Evolutionary conservation across 2,888 invertebrate species (phyloP), one percentile per base, ranked within the genome.

Genomic region (Cephus nigrinus): DNA sequence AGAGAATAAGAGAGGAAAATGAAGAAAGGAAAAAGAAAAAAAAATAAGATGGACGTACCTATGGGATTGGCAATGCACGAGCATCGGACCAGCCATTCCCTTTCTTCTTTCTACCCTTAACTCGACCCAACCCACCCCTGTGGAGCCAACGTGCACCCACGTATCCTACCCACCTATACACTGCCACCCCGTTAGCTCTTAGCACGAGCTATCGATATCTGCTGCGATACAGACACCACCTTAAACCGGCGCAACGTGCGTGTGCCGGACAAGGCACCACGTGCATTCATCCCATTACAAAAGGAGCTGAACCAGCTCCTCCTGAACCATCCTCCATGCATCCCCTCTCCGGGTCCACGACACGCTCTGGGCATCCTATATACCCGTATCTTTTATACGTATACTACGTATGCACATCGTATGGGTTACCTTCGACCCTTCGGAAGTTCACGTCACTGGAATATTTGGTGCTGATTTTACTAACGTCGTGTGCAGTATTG

Each of bases 301-400:
- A 88, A 88, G 87, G 83, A 88, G 88, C 88, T 88, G 88, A 88
- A 88, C 85, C 86, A 88, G 88, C 88, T 84, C 82, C 82, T 85
- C 79, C 81, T 81, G 82, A 84, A 80, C 85, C 87, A 82, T 82
- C 83, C 85, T 11, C 69, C 75, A 1, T 31, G 31, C 75, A 68
- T 33, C 75, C 75, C 68, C 4, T 34, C 82, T 84, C 84, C 85
- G 84, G 83, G 85, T 86, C 85, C 83, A 81, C 85, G 83, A 82
- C 85, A 84, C 83, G 83, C 82, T 84, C 83, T 81, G 71, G 71
- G 12, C 1, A 31, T 11, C 71, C 31, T 31, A 55, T 40, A 40
- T 40, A 15, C 5, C 9, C 15, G 55, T 55, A 23, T 55, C 55
- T 15, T 15, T 55, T 23, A 55, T 15, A 55, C 23, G 55, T 55